Conservation (phyloP, 2,113 vertebrate genomes). For the Hiodon alosoides region DNA sequence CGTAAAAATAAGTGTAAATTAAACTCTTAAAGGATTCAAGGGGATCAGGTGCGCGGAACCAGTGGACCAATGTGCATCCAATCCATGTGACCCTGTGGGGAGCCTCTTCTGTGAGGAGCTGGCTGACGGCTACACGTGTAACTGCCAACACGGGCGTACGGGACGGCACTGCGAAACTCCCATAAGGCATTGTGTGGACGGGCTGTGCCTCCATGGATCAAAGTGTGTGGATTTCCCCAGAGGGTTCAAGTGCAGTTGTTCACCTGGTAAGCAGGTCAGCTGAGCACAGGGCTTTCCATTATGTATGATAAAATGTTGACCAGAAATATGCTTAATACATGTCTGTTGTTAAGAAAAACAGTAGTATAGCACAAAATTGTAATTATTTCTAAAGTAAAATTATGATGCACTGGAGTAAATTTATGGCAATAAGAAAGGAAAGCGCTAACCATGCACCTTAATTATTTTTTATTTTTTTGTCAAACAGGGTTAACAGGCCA, state of each 20-base stretch:
- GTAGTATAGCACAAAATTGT: background rate
- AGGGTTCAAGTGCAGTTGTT: constrained; percentile 57
- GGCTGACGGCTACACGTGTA: constrained; percentile 53
- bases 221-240: constrained; percentile 45
- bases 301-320: constrained; percentile 19
- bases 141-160: constrained; percentile 56
- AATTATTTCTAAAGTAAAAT: background rate
- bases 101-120: constrained; percentile 52
- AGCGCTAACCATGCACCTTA: too few species aligned
- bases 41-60: constrained; percentile 51
- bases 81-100: constrained; percentile 54
- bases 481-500: constrained; percentile 63
- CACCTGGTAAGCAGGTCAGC: constrained; percentile 51
- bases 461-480: constrained; percentile 12
- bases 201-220: constrained; percentile 61
- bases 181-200: constrained; percentile 53
- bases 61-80: constrained; percentile 52
- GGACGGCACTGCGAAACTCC: constrained; percentile 53
- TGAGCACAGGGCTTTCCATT: constrained; percentile 9
- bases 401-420: too few species aligned
- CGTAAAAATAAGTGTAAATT: too few species aligned
- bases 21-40: constrained; percentile 45
- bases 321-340: background rate
- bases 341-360: background rate
- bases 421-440: too few species aligned